Evolutionary conservation across 2,888 invertebrate species (phyloP).

Genomic region (Venusia cambrica): DNA sequence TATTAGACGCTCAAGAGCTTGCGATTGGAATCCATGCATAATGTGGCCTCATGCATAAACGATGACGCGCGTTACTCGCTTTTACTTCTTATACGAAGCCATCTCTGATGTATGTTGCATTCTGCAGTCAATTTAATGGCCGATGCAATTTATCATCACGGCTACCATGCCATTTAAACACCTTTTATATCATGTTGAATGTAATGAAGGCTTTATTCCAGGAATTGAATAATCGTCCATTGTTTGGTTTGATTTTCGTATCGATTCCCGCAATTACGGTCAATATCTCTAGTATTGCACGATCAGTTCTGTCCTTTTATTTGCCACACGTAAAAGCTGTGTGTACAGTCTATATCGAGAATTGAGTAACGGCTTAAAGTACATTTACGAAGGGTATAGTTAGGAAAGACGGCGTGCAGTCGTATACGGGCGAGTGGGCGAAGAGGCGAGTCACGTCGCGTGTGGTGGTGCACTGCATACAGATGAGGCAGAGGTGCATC

Average conservation of each 20-base stretch:
- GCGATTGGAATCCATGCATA: slow-evolving; percentile 67
- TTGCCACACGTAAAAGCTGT: neutral
- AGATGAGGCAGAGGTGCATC: slow-evolving; percentile 49
- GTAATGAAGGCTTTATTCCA: slow-evolving; percentile 19
- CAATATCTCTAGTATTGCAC: slow-evolving; percentile 1
- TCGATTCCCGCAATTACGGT: slow-evolving; percentile 6
- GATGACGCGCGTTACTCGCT: slow-evolving; percentile 58
- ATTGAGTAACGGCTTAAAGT: slow-evolving; percentile 10
- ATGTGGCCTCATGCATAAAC: slow-evolving; percentile 68
- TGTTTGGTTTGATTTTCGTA: slow-evolving; percentile 21
- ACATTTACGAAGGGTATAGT: slow-evolving; percentile 14
- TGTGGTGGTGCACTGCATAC: slow-evolving; percentile 62
- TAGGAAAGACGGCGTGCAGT: slow-evolving; percentile 16
- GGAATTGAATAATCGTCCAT: slow-evolving; percentile 21
- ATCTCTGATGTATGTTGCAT: slow-evolving; percentile 44
- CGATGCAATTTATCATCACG: slow-evolving; percentile 37
- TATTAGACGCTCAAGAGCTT: slow-evolving; percentile 50
- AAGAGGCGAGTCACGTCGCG: slow-evolving; percentile 20
- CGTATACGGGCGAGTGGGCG: slow-evolving; percentile 15
- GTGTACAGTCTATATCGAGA: neutral
- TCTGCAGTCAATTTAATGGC: slow-evolving; percentile 40
- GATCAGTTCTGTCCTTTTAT: slow-evolving; percentile 1
- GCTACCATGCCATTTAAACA: slow-evolving; percentile 30
- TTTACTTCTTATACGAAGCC: slow-evolving; percentile 50
- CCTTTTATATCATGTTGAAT: slow-evolving; percentile 20